Base-by-base conservation (phyloP, 2,797 vertebrate genomes). In the Cetoscarus ocellatus region DNA sequence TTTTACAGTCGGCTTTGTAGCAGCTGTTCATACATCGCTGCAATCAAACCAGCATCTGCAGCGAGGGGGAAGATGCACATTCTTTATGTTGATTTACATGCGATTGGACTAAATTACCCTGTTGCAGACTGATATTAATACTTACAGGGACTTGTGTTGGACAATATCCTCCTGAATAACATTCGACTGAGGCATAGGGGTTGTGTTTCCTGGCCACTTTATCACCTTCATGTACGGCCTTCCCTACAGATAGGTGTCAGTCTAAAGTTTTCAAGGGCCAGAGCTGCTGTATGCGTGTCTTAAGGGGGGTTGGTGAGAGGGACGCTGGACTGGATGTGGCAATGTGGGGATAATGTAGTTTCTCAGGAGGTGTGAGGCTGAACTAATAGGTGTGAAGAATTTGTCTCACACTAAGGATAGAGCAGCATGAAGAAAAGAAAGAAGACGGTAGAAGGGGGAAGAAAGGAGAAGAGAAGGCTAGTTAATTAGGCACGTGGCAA, bases 361-460 rank as follows among this genome's bases (percentile, higher is more conserved):
- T 77, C 71, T 87, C 83, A 81, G 73, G 70, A 85, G 80, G 86
- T 91, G 89, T 65, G 72, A 87, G 72, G 68, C 57, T 70, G 70
- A 67, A 73, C 57, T 84, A 84, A 90, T 80, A 79, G 77, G 79
- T 86, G 91, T 80, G 81, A 89, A 58, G 57, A 80, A 73, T 80
- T 57, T 77, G 67, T 81, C 75, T 88, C 51, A 18, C 67, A 58
- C 42, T 10, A 49, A 66, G 67, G 49, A 62, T 38, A 63, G 43
- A 60, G 57, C 18, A 66, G 64, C 7, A 38, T 35, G 44, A 19
- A 44, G 9, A 38, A 10, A 35, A 34, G 7, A 10, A 34, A 34
- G 42, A 7, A 53, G 36, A 36, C 5, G 35, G 18, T 1, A 48
- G 27, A 1, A 18, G 10, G 36, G 10, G 6, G 51, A 55, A 47